Conservation (phyloP, 1,140 invertebrate genomes). For the Patella vulgata region DNA sequence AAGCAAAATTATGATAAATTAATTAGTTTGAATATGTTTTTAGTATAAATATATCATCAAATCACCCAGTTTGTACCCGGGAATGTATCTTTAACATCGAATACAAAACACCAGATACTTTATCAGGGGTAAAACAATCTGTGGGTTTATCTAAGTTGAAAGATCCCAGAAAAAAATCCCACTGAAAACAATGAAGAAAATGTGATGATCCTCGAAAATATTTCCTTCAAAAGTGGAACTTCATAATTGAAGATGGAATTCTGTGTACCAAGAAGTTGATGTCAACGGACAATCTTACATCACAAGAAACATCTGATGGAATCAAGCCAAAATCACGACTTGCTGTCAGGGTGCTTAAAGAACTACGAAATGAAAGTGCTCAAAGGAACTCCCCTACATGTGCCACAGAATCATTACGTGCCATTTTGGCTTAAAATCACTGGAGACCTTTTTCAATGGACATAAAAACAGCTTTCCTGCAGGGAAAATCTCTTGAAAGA, state of each 20-base stretch:
- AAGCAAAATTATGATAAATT: too few relatives aligned
- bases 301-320: background rate
- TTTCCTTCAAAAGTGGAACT: conserved; percentile 8
- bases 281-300: too few relatives aligned
- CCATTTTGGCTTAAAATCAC: conserved; percentile 6
- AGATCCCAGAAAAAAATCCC: background rate
- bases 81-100: conserved; percentile 11
- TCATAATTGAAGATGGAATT: background rate
- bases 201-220: conserved; percentile 8
- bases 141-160: conserved; percentile 15
- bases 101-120: background rate
- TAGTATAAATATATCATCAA: too few relatives aligned
- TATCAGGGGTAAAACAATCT: conserved; percentile 11
- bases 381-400: conserved; percentile 13
- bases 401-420: conserved; percentile 10
- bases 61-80: too few relatives aligned
- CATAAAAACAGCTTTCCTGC: conserved; percentile 29
- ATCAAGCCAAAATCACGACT: conserved; percentile 14
- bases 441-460: conserved; percentile 19
- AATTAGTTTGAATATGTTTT: too few relatives aligned
- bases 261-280: background rate
- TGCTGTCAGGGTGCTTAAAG: conserved; percentile 26
- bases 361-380: conserved; percentile 8
- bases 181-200: background rate
- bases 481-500: conserved; percentile 4